These are phyloP conservation scores for Orientallactaga bullata DNA, from an alignment of 2,113 vertebrate species.

Conservation along the genomic window DNA sequence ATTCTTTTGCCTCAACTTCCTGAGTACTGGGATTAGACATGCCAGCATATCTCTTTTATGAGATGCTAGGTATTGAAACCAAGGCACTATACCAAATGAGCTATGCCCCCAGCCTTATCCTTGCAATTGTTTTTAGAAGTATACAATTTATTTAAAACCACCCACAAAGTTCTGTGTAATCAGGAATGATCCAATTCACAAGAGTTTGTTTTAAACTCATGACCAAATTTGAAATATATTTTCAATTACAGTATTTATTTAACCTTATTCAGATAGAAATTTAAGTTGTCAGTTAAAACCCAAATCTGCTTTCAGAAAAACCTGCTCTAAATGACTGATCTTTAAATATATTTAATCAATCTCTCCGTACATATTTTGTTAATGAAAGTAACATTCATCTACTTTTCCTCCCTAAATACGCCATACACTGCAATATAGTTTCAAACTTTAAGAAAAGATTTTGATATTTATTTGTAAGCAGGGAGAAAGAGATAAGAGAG, in stretches of 20 bases:
- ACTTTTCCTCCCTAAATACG: neutral
- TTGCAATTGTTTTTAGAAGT: slow-evolving; percentile 85
- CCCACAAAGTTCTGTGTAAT: slow-evolving; percentile 91
- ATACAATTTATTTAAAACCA: slow-evolving; percentile 93
- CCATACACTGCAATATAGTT: neutral
- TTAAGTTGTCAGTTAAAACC: neutral
- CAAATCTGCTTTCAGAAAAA: slow-evolving; percentile 26
- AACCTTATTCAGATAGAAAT: slow-evolving; percentile 89
- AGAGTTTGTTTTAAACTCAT: slow-evolving; percentile 91
- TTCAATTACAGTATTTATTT: slow-evolving; percentile 91
- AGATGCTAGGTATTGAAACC: too few species aligned
- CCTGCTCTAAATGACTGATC: neutral
- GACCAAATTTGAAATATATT: slow-evolving; percentile 92
- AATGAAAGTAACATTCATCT: neutral
- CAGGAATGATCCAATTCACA: slow-evolving; percentile 92
- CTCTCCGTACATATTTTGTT: too few species aligned
- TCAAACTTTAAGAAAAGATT: too few species aligned
- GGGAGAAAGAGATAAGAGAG: too few species aligned
- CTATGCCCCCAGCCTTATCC: too few species aligned
- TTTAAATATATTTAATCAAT: too few species aligned
- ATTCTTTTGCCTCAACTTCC: too few species aligned
- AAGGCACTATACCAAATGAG: too few species aligned
- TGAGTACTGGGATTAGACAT: too few species aligned
- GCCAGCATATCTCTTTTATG: too few species aligned
- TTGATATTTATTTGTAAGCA: too few species aligned